Evolutionary conservation across 2,113 vertebrate genomes (phyloP).

Genomic region (Xenopus laevis): DNA sequence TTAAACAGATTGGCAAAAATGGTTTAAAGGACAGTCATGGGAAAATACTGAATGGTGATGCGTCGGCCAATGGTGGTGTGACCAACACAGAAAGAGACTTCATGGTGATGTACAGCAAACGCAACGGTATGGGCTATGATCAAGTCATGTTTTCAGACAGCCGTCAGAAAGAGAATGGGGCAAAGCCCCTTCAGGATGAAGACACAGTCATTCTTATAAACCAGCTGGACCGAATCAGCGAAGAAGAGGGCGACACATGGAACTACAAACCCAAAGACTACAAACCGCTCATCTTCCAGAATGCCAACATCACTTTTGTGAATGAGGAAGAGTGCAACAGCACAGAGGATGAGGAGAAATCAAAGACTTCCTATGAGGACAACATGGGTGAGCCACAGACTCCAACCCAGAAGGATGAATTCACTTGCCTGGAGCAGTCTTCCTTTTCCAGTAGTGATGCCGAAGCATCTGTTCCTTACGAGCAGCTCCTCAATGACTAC

Average conservation of each 20-base stretch:
- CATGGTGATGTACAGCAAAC: slow-evolving; percentile 83
- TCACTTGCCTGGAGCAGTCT: slow-evolving; percentile 51
- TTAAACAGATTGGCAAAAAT: slow-evolving; percentile 89
- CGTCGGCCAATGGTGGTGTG: slow-evolving; percentile 56
- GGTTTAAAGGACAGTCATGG: slow-evolving; percentile 51
- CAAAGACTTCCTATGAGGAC: slow-evolving; percentile 85
- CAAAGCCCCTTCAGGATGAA: slow-evolving; percentile 62
- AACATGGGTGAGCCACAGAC: slow-evolving; percentile 67
- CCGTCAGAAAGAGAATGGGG: slow-evolving; percentile 65
- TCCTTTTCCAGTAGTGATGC: slow-evolving; percentile 80
- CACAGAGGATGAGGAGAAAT: slow-evolving; percentile 73
- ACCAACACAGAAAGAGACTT: slow-evolving; percentile 71
- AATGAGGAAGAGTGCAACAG: slow-evolving; percentile 63
- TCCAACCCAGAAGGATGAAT: slow-evolving; percentile 67
- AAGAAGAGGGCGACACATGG: slow-evolving; percentile 74
- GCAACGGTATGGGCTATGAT: slow-evolving; percentile 76
- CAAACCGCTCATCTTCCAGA: slow-evolving; percentile 77
- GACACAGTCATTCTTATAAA: slow-evolving; percentile 69
- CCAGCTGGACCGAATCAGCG: slow-evolving; percentile 87
- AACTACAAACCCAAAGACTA: slow-evolving; percentile 73
- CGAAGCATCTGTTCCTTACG: slow-evolving; percentile 81
- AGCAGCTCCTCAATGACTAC: slow-evolving; percentile 87
- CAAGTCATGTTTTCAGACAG: slow-evolving; percentile 47
- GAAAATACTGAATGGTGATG: slow-evolving; percentile 61
- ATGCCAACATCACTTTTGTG: slow-evolving; percentile 81